Evolutionary conservation across 1,140 invertebrate species (phyloP).

Genomic region (Phocides pigmalion): DNA sequence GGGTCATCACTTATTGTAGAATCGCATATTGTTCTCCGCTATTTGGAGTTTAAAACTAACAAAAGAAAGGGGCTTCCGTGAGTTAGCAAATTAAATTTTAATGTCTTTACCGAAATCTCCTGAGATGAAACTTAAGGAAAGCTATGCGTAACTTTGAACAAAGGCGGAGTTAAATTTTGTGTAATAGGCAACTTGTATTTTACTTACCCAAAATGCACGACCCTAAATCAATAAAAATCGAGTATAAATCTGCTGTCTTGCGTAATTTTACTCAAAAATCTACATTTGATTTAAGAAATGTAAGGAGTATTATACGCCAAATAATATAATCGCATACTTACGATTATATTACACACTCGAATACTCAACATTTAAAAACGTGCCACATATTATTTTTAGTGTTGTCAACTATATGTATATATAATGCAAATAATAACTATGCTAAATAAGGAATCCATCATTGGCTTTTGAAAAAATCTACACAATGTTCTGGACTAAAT

Average conservation of each 20-base stretch:
- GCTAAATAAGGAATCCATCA: too few species aligned
- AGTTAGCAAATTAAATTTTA: constrained; percentile 56
- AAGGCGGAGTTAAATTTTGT: constrained; percentile 28
- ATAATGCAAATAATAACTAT: too few species aligned
- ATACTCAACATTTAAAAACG: too few species aligned
- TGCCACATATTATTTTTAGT: too few species aligned
- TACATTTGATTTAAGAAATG: too few species aligned
- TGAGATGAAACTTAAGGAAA: constrained; percentile 38
- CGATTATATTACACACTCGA: too few species aligned
- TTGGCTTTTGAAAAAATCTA: too few species aligned
- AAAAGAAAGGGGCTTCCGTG: constrained; percentile 48
- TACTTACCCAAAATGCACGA: constrained; percentile 2
- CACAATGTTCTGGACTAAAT: not conserved
- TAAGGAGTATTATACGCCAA: too few species aligned
- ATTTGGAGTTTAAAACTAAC: constrained; percentile 43
- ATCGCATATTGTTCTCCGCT: constrained; percentile 17
- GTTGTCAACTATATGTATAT: too few species aligned
- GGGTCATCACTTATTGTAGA: constrained; percentile 6
- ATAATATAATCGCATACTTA: too few species aligned
- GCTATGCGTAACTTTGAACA: constrained; percentile 46
- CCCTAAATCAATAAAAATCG: not conserved
- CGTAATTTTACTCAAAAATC: too few species aligned
- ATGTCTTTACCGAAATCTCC: constrained; percentile 47
- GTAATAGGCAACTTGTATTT: not conserved
- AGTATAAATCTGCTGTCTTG: not conserved